Evolutionary conservation across 2,888 invertebrate species (phyloP).

Genomic region (Pammene aurita): DNA sequence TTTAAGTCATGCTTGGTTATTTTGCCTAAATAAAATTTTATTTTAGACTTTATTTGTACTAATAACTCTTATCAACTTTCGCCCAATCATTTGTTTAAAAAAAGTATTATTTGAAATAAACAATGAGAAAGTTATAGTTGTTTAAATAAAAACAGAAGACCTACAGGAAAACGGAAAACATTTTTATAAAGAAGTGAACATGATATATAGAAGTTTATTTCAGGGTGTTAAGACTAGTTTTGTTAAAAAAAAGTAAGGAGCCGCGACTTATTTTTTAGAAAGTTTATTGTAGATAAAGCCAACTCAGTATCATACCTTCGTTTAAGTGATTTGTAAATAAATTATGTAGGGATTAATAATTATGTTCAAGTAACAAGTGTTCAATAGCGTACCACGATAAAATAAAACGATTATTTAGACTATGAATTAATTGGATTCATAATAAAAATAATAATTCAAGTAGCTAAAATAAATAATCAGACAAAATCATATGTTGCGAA

Average conservation of each 20-base stretch:
- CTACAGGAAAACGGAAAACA: too few species aligned
- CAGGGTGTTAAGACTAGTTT: neutral
- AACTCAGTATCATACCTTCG: constrained; percentile 13
- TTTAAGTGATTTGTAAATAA: constrained; percentile 35
- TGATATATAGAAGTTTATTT: neutral
- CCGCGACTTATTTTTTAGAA: constrained; percentile 44
- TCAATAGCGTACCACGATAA: constrained; percentile 35
- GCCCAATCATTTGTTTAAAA: too few species aligned
- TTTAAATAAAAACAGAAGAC: too few species aligned
- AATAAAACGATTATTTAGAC: constrained; percentile 14
- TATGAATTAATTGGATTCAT: neutral
- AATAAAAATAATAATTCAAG: constrained; percentile 20
- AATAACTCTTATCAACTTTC: too few species aligned
- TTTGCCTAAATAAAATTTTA: too few species aligned
- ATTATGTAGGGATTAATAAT: constrained; percentile 37
- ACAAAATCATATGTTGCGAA: constrained; percentile 18
- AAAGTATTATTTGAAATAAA: too few species aligned
- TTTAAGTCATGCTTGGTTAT: too few species aligned
- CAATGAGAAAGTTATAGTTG: too few species aligned
- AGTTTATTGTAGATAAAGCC: constrained; percentile 39
- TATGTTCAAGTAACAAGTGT: constrained; percentile 41
- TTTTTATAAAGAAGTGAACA: too few species aligned
- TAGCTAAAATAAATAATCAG: neutral
- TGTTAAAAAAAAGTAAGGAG: constrained; percentile 28
- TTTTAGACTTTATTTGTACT: too few species aligned